phyloP scores from a whole-genome alignment of 2,888 invertebrate genomes.

The Melikaiella ostensackeni region DNA sequence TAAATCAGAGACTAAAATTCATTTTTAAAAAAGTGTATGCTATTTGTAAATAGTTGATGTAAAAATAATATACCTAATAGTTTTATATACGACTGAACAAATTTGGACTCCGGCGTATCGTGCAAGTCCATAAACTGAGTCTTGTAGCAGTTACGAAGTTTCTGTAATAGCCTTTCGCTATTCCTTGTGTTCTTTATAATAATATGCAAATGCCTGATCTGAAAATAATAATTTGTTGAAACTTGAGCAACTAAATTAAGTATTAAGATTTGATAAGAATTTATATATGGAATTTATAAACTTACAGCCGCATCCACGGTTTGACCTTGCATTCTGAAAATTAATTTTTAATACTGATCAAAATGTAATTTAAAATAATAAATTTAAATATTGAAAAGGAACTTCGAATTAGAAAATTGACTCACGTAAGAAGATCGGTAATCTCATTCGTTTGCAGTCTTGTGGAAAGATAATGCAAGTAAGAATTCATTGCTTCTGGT shows the following conservation, averaged over 20 bases:
- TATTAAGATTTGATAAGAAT: conserved; percentile 50
- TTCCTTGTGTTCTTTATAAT: conserved; percentile 70
- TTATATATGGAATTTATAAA: conserved; percentile 64
- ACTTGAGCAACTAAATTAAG: conserved; percentile 28
- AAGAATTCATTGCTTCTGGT: conserved; percentile 85
- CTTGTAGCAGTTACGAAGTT: conserved; percentile 69
- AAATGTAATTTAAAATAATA: conserved; percentile 25
- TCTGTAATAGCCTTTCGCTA: conserved; percentile 68
- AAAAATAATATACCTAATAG: conserved; percentile 68
- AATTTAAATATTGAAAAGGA: conserved; percentile 4
- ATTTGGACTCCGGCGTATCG: conserved; percentile 72
- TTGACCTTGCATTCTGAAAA: conserved; percentile 83
- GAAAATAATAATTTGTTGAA: conserved; percentile 44
- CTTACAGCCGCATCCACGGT: conserved; percentile 84
- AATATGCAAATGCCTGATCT: conserved; percentile 72
- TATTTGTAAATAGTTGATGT: background rate
- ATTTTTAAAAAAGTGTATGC: background rate
- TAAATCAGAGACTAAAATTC: background rate
- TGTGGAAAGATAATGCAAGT: conserved; percentile 85
- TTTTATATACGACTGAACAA: conserved; percentile 72
- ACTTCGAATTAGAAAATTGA: conserved; percentile 51
- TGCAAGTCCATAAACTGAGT: conserved; percentile 69
- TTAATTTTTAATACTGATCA: conserved; percentile 35
- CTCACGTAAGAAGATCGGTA: conserved; percentile 86
- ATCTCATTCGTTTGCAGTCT: conserved; percentile 84